These are phyloP conservation scores for Ctenicera cuprea DNA, from an alignment of 2,888 invertebrate species.

Conservation along the genomic window DNA sequence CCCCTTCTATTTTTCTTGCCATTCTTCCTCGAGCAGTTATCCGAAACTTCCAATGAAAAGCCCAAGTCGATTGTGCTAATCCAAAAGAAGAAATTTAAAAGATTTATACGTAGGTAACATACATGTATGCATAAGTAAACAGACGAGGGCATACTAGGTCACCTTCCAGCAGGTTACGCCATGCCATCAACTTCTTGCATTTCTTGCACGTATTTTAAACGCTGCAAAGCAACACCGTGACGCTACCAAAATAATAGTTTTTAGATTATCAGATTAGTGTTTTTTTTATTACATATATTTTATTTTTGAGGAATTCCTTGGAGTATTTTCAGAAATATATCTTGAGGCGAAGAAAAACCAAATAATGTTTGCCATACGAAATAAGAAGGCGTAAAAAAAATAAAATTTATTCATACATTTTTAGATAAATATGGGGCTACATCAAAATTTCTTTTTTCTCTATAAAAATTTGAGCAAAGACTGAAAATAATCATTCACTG, in stretches of 20 bases:
- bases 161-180: slow-evolving; percentile 42
- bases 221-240: slow-evolving; percentile 25
- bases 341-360: too few relatives aligned
- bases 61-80: slow-evolving; percentile 14
- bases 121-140: slow-evolving; percentile 38
- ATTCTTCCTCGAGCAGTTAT: too few relatives aligned
- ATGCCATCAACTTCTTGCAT: slow-evolving; percentile 42
- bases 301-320: too few relatives aligned
- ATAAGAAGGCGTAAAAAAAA: neutral
- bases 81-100: slow-evolving; percentile 31
- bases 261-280: neutral
- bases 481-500: neutral
- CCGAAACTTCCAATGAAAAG: too few relatives aligned
- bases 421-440: too few relatives aligned
- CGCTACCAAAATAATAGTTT: slow-evolving; percentile 24
- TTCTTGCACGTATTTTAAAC: slow-evolving; percentile 36
- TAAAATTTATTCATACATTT: neutral
- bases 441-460: too few relatives aligned
- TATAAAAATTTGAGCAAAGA: neutral
- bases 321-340: too few relatives aligned
- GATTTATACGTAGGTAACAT: slow-evolving; percentile 15
- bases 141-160: slow-evolving; percentile 43
- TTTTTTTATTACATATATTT: neutral
- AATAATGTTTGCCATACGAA: neutral
- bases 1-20: too few relatives aligned